These are phyloP conservation scores for Troglohyphantes excavatus DNA, from an alignment of 2,888 invertebrate species.

Conservation along the genomic window DNA sequence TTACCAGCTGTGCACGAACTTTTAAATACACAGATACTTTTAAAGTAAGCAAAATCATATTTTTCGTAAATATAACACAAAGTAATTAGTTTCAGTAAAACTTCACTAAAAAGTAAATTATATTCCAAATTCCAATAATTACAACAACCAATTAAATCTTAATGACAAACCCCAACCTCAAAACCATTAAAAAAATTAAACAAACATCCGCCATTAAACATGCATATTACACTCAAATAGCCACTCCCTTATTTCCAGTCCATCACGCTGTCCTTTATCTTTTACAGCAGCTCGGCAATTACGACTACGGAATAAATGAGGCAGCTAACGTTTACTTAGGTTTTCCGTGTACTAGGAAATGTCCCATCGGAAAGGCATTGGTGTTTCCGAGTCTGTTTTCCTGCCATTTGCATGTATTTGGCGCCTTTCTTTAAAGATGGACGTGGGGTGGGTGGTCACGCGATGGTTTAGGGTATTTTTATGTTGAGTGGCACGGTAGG, in stretches of 20 bases:
- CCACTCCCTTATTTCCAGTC: background rate
- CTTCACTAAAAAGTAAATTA: no score
- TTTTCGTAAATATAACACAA: no score
- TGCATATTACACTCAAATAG: background rate
- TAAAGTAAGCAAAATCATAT: no score
- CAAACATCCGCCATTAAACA: background rate
- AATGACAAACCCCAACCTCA: background rate
- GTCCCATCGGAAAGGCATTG: constrained; percentile 37
- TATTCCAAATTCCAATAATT: no score
- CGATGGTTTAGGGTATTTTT: background rate
- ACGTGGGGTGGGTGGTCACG: constrained; percentile 21
- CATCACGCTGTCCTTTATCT: background rate
- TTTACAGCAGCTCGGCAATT: constrained; percentile 17
- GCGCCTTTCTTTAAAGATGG: background rate
- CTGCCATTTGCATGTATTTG: constrained; percentile 30
- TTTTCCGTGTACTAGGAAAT: constrained; percentile 21
- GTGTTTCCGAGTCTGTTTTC: constrained; percentile 1
- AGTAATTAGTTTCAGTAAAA: no score
- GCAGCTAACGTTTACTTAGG: background rate
- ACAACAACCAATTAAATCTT: background rate
- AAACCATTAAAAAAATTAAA: background rate
- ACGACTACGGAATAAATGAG: background rate
- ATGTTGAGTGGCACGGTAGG: background rate
- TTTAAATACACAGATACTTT: no score
- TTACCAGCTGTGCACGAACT: no score